Evolutionary conservation across 2,888 invertebrate genomes (phyloP), one percentile per base, ranked within the genome.

Genomic region (Hylaea fasciaria): DNA sequence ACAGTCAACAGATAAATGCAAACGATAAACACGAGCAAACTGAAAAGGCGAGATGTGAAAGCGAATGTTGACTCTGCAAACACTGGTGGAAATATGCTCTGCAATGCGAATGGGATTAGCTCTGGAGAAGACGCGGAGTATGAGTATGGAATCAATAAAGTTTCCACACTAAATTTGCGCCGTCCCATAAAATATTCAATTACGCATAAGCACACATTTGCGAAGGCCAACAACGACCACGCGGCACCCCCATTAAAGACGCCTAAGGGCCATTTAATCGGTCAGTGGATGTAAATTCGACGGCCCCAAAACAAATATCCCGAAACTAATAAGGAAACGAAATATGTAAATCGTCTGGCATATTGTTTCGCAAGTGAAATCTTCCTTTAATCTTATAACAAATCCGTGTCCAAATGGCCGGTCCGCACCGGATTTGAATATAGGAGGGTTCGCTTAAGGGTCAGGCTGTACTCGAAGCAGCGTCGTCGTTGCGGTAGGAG

Each of bases 301-400:
- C 82, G 83, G 89, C 89, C 91, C 92, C 86, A 91, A 91, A 91
- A 92, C 92, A 91, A 92, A 92, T 91, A 91, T 89, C 90, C 92
- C 91, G 85, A 91, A 92, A 91, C 91, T 92, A 92, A 92, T 91
- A 92, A 92, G 92, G 91, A 92, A 92, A 91, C 92, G 92, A 91
- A 92, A 92, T 92, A 92, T 91, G 92, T 92, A 92, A 92, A 92
- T 92, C 87, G 88, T 85, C 83, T 89, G 87, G 90, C 91, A 92
- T 92, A 92, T 92, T 91, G 92, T 92, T 92, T 89, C 90, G 88
- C 90, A 91, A 92, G 92, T 92, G 90, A 92, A 93, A 92, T 93
- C 92, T 92, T 93, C 92, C 92, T 91, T 92, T 93, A 92, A 93
- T 93, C 93, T 92, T 93, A 92, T 92, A 92, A 92, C 92, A 92